Conservation (phyloP, 2,888 invertebrate species). For the Campaea margaritaria region DNA sequence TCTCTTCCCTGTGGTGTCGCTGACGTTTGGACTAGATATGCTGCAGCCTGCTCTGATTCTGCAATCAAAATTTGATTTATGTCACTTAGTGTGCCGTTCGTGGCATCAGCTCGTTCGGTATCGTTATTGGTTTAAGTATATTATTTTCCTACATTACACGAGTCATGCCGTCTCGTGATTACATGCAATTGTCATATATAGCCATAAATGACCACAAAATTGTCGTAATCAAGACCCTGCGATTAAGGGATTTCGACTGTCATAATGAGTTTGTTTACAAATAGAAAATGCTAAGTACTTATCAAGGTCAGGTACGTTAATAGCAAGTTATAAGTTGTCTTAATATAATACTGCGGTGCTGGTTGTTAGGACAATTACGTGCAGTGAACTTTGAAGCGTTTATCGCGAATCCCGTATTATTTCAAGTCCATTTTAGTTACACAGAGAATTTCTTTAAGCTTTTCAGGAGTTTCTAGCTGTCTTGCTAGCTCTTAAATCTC, state of each 20-base stretch:
- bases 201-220: constrained; percentile 3
- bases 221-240: constrained; percentile 5
- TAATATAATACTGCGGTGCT: constrained; percentile 35
- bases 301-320: constrained; percentile 18
- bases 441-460: neutral
- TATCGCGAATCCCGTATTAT: too few relatives aligned
- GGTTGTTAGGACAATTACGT: constrained; percentile 53
- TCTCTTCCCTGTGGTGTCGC: constrained; percentile 69
- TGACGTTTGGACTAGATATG: constrained; percentile 76
- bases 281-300: constrained; percentile 32
- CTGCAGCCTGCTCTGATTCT: constrained; percentile 79
- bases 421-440: too few relatives aligned
- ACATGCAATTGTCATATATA: constrained; percentile 13
- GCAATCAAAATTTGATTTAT: constrained; percentile 45
- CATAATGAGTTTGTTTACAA: constrained; percentile 37
- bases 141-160: neutral
- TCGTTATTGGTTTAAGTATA: neutral
- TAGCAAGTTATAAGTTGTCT: constrained; percentile 32
- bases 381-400: constrained; percentile 50
- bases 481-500: neutral
- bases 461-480: neutral
- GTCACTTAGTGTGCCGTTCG: neutral
- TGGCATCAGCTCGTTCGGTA: neutral
- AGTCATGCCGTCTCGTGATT: constrained; percentile 1
- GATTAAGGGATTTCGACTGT: constrained; percentile 19